phyloP scores from a whole-genome alignment of 2,888 invertebrate genomes.

The Pharmacophagus antenor region DNA sequence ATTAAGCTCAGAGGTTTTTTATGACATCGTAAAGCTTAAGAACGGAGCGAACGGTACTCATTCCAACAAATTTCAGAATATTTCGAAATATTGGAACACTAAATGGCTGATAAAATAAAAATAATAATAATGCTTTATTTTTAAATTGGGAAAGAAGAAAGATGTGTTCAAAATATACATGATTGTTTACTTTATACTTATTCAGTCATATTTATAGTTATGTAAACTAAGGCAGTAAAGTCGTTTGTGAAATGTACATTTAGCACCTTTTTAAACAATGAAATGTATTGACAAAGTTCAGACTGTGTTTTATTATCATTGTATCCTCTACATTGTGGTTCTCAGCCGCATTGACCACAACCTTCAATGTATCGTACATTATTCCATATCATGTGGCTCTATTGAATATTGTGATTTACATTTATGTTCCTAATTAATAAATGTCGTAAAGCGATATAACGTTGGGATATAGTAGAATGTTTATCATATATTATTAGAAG shows the following conservation, averaged over 20 bases:
- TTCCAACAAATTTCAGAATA: not conserved
- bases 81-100: not conserved
- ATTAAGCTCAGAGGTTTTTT: conserved; percentile 8
- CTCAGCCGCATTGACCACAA: conserved; percentile 50
- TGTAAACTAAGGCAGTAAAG: too few relatives aligned
- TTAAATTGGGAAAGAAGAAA: too few relatives aligned
- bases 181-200: too few relatives aligned
- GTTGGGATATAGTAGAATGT: too few relatives aligned
- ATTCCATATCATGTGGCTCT: conserved; percentile 40
- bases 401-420: conserved; percentile 9
- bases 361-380: conserved; percentile 48
- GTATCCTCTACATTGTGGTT: conserved; percentile 32
- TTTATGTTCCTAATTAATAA: not conserved
- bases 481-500: not conserved
- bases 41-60: conserved; percentile 3
- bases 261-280: not conserved
- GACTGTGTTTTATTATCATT: conserved; percentile 29
- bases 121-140: too few relatives aligned
- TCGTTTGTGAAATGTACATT: too few relatives aligned
- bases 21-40: conserved; percentile 4
- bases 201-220: too few relatives aligned
- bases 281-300: not conserved
- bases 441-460: not conserved
- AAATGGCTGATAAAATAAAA: too few relatives aligned
- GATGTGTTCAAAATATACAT: too few relatives aligned